phyloP scores from a whole-genome alignment of 2,888 invertebrate genomes.

The Ennomos quercinarius region DNA sequence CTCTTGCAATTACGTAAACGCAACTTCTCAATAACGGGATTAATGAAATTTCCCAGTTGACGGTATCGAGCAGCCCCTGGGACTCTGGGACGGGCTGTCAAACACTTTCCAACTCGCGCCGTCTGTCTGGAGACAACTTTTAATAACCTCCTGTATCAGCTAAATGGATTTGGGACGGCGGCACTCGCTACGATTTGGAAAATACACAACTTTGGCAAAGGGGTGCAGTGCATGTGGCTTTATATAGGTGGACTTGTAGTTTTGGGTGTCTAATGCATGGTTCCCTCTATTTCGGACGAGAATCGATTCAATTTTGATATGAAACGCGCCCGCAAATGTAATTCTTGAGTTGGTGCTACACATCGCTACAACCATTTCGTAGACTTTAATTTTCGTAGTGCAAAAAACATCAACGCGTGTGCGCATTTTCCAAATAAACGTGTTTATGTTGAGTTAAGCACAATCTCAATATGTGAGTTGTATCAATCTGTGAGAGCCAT shows the following conservation, averaged over 20 bases:
- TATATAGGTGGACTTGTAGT: background rate
- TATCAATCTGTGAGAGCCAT: too few relatives aligned
- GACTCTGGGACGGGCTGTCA: conserved; percentile 69
- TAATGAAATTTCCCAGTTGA: conserved; percentile 77
- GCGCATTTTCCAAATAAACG: background rate
- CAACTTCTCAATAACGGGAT: conserved; percentile 69
- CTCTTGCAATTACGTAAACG: conserved; percentile 35
- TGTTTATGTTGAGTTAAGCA: too few relatives aligned
- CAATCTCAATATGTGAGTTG: too few relatives aligned
- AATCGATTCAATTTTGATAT: too few relatives aligned
- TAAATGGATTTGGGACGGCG: conserved; percentile 75
- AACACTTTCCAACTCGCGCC: conserved; percentile 70
- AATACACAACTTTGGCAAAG: conserved; percentile 44
- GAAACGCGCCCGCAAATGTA: too few relatives aligned
- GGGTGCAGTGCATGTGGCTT: conserved; percentile 36
- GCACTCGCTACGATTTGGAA: conserved; percentile 57
- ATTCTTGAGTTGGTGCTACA: too few relatives aligned
- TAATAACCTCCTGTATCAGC: conserved; percentile 80
- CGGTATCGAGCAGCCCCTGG: conserved; percentile 68
- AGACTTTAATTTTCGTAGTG: background rate
- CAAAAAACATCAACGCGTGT: conserved; percentile 14
- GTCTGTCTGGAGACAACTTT: conserved; percentile 78
- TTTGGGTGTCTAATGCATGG: too few relatives aligned
- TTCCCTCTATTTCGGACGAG: too few relatives aligned
- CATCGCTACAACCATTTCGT: too few relatives aligned